Evolutionary conservation across 2,113 vertebrate species (phyloP).

Genomic region (Cepphus grylle): DNA sequence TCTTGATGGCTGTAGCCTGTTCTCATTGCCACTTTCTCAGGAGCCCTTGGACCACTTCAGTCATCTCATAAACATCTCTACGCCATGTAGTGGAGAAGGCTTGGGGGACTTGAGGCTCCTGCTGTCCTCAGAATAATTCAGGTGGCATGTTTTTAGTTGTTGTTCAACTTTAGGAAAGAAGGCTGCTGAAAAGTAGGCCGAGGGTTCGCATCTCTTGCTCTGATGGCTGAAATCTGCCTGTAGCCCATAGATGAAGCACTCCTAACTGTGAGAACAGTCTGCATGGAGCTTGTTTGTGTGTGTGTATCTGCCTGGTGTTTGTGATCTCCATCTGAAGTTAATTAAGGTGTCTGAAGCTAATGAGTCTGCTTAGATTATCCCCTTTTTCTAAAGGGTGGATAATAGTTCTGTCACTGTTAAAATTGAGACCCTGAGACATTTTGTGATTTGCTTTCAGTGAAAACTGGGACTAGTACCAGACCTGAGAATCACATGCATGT

Average conservation of each 20-base stretch:
- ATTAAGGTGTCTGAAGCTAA: neutral
- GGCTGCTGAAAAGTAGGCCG: neutral
- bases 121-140: neutral
- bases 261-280: neutral
- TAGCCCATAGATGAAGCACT: neutral
- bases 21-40: neutral
- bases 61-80: neutral
- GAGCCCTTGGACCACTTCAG: neutral
- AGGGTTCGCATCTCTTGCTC: neutral
- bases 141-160: neutral
- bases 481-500: neutral
- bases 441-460: neutral
- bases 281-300: neutral
- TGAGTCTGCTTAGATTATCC: neutral
- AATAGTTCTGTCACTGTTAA: neutral
- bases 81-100: neutral
- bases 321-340: neutral
- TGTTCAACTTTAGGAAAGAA: neutral
- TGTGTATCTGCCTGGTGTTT: neutral
- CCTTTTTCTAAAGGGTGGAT: neutral
- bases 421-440: neutral
- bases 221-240: neutral
- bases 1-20: neutral
- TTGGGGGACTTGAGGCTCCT: neutral
- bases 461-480: neutral